phyloP scores from a whole-genome alignment of 1,140 invertebrate species.

The Anastrepha obliqua region DNA sequence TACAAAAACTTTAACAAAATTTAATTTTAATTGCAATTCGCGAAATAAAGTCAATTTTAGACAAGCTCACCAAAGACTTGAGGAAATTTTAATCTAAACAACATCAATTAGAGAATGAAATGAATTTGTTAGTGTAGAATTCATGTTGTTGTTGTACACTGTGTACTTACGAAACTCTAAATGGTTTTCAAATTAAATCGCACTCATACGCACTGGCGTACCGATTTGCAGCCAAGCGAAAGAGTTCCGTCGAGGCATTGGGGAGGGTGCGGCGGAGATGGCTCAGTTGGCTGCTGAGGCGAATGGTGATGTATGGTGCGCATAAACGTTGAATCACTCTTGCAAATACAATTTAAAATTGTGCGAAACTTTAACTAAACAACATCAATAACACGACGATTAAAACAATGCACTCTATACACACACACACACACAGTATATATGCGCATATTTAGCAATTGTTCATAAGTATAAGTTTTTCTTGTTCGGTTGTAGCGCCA shows the following conservation, averaged over 20 bases:
- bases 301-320: not conserved
- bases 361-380: not conserved
- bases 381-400: conserved; percentile 9
- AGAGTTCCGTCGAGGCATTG: not conserved
- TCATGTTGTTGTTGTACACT: not conserved
- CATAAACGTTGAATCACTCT: conserved; percentile 4
- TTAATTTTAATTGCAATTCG: not conserved
- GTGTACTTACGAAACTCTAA: not conserved
- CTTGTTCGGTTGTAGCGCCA: not conserved
- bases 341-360: conserved; percentile 10
- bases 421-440: not conserved
- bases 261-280: not conserved
- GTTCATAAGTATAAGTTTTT: not conserved
- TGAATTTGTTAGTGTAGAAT: not conserved
- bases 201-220: conserved; percentile 14
- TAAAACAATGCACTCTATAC: not conserved
- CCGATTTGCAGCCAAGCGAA: not conserved
- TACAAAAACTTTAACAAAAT: not conserved
- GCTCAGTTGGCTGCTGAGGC: not conserved
- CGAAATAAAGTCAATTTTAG: not conserved
- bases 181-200: conserved; percentile 15
- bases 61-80: not conserved
- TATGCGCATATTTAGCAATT: not conserved
- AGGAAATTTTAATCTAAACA: not conserved
- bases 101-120: not conserved